Conservation (phyloP, 2,113 vertebrate species). For the Lethenteron reissneri region DNA sequence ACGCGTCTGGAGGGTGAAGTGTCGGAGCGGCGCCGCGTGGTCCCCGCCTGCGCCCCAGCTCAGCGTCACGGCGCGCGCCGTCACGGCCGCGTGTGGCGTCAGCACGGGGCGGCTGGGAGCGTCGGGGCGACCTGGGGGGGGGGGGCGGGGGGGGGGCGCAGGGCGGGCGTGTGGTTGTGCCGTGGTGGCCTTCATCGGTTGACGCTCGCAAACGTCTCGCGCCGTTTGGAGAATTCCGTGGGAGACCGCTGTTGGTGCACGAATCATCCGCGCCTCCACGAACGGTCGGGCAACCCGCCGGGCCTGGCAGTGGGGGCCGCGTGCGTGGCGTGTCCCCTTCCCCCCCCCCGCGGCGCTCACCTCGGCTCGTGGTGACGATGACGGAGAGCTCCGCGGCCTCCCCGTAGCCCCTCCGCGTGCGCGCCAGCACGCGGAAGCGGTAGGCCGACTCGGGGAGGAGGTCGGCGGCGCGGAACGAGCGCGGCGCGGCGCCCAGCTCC, state of each 20-base stretch:
- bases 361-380: slow-evolving; percentile 75
- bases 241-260: too few relatives aligned
- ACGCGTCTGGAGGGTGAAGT: slow-evolving; percentile 55
- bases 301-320: too few relatives aligned
- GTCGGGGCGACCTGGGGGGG: slow-evolving; percentile 48
- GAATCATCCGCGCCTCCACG: too few relatives aligned
- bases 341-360: slow-evolving; percentile 20
- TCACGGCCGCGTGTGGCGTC: slow-evolving; percentile 41
- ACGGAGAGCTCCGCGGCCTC: slow-evolving; percentile 52
- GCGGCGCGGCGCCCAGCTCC: slow-evolving; percentile 56
- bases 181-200: too few relatives aligned
- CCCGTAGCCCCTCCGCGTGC: slow-evolving; percentile 79
- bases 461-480: slow-evolving; percentile 59
- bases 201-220: too few relatives aligned
- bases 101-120: slow-evolving; percentile 42
- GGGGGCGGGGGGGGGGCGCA: not conserved
- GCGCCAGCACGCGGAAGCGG: slow-evolving; percentile 52
- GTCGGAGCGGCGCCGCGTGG: slow-evolving; percentile 57
- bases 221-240: too few relatives aligned
- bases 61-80: slow-evolving; percentile 36
- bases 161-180: too few relatives aligned
- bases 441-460: slow-evolving; percentile 52
- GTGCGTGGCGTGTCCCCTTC: too few relatives aligned
- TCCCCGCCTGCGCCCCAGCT: slow-evolving; percentile 54
- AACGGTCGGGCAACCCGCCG: too few relatives aligned